phyloP scores from a whole-genome alignment of 2,113 vertebrate species.

The Labeo rohita region DNA sequence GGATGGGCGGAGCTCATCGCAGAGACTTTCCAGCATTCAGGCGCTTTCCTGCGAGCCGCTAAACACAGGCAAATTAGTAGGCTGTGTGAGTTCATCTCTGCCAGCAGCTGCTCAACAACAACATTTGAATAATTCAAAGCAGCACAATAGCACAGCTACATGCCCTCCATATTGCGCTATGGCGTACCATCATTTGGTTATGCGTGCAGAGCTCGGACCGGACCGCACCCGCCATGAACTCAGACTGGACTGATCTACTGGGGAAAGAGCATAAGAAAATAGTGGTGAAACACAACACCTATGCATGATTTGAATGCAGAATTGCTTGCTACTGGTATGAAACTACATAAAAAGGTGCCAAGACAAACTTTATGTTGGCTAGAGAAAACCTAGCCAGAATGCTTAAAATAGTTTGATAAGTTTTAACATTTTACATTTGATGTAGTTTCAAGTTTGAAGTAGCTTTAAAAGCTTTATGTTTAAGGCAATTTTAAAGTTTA shows the following conservation, averaged over 20 bases:
- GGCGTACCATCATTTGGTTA: neutral
- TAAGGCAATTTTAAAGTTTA: neutral
- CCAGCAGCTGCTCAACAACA: conserved; percentile 35
- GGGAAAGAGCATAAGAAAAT: neutral
- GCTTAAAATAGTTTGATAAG: neutral
- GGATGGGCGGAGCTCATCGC: neutral
- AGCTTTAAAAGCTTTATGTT: neutral
- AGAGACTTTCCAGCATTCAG: neutral
- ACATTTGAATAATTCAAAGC: conserved; percentile 57
- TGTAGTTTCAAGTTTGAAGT: neutral
- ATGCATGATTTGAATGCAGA: neutral
- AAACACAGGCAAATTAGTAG: conserved; percentile 37
- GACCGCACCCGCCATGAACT: neutral
- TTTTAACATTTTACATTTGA: neutral
- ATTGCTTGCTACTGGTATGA: neutral
- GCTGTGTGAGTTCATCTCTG: conserved; percentile 41
- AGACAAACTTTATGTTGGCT: neutral
- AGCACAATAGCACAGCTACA: conserved; percentile 17
- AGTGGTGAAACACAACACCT: neutral
- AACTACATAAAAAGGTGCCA: neutral
- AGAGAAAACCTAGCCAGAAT: neutral
- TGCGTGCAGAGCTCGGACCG: neutral
- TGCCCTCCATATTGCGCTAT: neutral
- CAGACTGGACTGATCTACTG: neutral
- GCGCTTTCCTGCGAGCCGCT: neutral